phyloP scores from a whole-genome alignment of 2,797 vertebrate species.

The Silurus lanzhouensis region DNA sequence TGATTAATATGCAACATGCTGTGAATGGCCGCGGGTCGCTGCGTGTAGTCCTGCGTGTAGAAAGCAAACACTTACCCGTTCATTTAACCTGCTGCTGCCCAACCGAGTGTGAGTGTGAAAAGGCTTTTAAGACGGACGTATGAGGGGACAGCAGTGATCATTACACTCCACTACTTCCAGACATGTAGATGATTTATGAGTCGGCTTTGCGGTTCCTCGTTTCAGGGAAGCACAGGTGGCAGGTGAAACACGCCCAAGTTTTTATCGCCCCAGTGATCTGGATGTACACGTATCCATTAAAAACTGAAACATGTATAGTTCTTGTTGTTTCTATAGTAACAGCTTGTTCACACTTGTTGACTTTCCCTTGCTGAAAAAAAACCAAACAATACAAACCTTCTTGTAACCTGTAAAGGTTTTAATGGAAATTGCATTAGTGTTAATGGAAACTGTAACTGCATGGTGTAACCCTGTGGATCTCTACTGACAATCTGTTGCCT shows the following conservation, averaged over 20 bases:
- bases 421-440: too few species aligned
- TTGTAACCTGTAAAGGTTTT: too few species aligned
- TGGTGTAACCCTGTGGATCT: too few species aligned
- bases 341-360: neutral
- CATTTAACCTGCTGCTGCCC: constrained; percentile 19
- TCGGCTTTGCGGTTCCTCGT: constrained; percentile 6
- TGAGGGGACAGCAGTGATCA: constrained; percentile 33
- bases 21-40: neutral
- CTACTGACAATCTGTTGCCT: too few species aligned
- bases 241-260: constrained; percentile 35
- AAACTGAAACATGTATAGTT: neutral
- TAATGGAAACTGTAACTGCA: too few species aligned
- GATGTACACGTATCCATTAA: neutral
- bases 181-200: constrained; percentile 48
- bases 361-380: too few species aligned
- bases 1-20: constrained; percentile 15
- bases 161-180: constrained; percentile 30
- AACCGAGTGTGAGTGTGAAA: constrained; percentile 15
- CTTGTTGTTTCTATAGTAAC: neutral
- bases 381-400: too few species aligned
- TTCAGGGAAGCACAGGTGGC: constrained; percentile 30
- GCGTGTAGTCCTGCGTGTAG: neutral
- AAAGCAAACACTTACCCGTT: constrained; percentile 3
- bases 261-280: constrained; percentile 16
- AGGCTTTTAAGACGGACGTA: constrained; percentile 18